Conservation (phyloP, 2,888 invertebrate genomes). For the Acleris literana region DNA sequence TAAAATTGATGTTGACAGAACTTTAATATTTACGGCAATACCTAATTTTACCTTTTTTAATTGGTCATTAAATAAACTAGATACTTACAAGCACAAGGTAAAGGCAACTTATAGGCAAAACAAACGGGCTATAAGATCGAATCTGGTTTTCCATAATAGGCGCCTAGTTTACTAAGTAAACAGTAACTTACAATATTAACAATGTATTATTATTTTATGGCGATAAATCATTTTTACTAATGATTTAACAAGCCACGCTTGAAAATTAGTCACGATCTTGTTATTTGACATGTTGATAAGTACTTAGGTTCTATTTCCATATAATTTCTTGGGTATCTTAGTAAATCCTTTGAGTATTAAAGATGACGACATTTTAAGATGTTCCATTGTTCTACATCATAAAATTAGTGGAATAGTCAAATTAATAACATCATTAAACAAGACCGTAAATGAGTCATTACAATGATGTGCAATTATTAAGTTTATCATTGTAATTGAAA, state of each 20-base stretch:
- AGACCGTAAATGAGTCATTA: neutral
- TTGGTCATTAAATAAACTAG: no score
- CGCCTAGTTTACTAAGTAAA: slow-evolving; percentile 44
- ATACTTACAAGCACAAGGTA: neutral
- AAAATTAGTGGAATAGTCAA: neutral
- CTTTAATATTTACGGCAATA: no score
- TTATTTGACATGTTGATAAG: slow-evolving; percentile 37
- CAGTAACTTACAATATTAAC: slow-evolving; percentile 46
- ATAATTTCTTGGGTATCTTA: slow-evolving; percentile 12
- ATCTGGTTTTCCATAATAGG: slow-evolving; percentile 33
- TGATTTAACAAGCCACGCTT: slow-evolving; percentile 48
- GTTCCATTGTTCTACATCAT: neutral
- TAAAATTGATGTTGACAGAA: no score
- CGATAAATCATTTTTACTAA: slow-evolving; percentile 54
- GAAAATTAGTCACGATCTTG: slow-evolving; percentile 51
- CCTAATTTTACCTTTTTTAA: no score
- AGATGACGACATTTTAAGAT: neutral
- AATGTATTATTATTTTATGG: slow-evolving; percentile 47
- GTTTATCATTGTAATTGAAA: neutral
- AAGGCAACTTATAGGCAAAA: slow-evolving; percentile 23
- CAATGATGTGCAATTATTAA: neutral
- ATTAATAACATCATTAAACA: neutral
- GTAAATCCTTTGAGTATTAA: slow-evolving; percentile 4
- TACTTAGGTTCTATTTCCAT: neutral
- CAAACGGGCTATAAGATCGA: slow-evolving; percentile 29